A percentile compares a stretch with the other conserved stretches of the same genome.
Conservation (phyloP, 2,888 invertebrate genomes). For the Chrysina gloriosa region DNA sequence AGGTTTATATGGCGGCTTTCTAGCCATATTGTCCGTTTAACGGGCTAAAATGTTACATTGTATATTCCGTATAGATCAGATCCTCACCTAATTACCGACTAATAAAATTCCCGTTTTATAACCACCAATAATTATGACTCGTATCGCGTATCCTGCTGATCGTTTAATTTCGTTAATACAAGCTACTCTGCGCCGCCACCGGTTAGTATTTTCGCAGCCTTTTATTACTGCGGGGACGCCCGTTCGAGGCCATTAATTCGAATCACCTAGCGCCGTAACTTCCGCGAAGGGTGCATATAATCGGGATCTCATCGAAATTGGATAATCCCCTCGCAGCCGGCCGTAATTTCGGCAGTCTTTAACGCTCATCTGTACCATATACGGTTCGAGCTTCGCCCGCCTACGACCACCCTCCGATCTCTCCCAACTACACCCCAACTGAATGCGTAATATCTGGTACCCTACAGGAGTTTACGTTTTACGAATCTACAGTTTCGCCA, state of each 20-base stretch:
- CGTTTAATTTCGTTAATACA: too few relatives aligned
- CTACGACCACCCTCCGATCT: background rate
- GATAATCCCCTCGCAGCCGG: slow-evolving; percentile 29
- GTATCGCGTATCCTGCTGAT: too few relatives aligned
- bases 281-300: slow-evolving; percentile 13
- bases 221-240: background rate
- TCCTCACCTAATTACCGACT: too few relatives aligned
- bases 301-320: slow-evolving; percentile 25
- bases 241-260: slow-evolving; percentile 1
- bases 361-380: too few relatives aligned
- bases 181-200: background rate
- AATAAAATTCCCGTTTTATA: too few relatives aligned
- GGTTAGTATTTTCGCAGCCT: background rate
- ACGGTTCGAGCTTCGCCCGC: too few relatives aligned
- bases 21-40: background rate
- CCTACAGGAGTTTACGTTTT: too few relatives aligned
- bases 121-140: too few relatives aligned
- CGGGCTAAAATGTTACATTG: too few relatives aligned
- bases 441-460: background rate
- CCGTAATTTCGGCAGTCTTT: too few relatives aligned
- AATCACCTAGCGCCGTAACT: slow-evolving; percentile 4
- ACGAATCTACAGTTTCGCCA: too few relatives aligned
- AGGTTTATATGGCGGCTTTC: background rate
- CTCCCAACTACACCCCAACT: background rate
- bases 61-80: too few relatives aligned